Conservation (phyloP, 2,888 invertebrate genomes). For the Diaprepes abbreviatus region DNA sequence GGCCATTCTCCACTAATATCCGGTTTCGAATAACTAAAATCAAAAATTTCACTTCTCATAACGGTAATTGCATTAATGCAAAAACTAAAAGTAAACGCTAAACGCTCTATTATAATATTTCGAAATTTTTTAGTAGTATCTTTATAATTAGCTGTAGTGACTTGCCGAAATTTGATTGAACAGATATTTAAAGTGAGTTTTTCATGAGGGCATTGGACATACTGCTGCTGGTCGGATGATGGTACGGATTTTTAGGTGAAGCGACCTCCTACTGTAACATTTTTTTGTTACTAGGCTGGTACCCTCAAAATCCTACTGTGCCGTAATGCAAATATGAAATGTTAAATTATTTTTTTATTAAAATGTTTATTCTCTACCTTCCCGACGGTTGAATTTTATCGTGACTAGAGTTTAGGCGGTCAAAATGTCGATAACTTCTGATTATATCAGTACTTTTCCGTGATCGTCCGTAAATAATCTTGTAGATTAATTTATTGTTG, state of each 20-base stretch:
- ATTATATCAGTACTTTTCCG: too few relatives aligned
- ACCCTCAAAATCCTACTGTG: conserved; percentile 2
- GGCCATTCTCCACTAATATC: too few relatives aligned
- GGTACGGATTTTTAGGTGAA: conserved; percentile 36
- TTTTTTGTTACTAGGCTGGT: background rate
- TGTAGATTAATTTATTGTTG: too few relatives aligned
- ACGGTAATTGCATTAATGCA: conserved; percentile 2
- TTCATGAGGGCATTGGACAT: conserved; percentile 14
- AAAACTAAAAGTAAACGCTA: conserved; percentile 11
- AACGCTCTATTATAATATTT: conserved; percentile 26
- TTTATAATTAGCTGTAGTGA: conserved; percentile 45
- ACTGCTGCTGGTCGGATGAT: conserved; percentile 31
- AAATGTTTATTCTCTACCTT: background rate
- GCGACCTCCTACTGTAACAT: conserved; percentile 37
- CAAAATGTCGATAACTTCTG: background rate
- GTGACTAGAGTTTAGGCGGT: background rate
- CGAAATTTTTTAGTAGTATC: conserved; percentile 34
- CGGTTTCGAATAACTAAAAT: too few relatives aligned
- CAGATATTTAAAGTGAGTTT: conserved; percentile 42
- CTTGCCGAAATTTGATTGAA: conserved; percentile 35
- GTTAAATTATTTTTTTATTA: background rate
- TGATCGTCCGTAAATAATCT: too few relatives aligned
- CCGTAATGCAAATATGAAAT: background rate
- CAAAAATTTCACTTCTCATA: too few relatives aligned
- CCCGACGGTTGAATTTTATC: background rate